phyloP scores from a whole-genome alignment of 2,888 invertebrate species.

The Athalia cordata region DNA sequence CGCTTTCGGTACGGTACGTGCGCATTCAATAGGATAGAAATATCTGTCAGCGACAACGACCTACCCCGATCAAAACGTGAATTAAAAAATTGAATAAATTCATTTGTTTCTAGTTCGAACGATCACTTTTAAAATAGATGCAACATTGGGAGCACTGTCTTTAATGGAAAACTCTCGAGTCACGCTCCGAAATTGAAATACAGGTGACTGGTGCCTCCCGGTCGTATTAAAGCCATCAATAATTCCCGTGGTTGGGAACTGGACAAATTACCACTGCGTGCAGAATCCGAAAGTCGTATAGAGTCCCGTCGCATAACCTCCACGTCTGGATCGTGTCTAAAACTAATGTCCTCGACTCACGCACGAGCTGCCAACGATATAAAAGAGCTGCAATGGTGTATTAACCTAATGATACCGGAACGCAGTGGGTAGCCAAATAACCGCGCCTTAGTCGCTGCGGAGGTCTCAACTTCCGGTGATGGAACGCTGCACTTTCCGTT shows the following conservation, averaged over 20 bases:
- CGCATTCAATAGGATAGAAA: too few species aligned
- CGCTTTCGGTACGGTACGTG: too few species aligned
- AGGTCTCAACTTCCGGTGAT: constrained; percentile 29
- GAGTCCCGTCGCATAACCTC: background rate
- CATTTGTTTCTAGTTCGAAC: background rate
- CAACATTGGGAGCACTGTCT: background rate
- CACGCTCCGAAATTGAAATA: constrained; percentile 32
- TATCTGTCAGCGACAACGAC: too few species aligned
- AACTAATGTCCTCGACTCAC: constrained; percentile 39
- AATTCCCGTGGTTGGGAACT: constrained; percentile 2
- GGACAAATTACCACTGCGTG: constrained; percentile 41
- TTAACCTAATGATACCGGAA: constrained; percentile 34
- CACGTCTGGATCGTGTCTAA: constrained; percentile 35
- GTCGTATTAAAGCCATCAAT: constrained; percentile 28
- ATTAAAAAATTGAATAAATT: too few species aligned
- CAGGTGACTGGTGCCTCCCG: constrained; percentile 9
- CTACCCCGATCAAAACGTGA: too few species aligned
- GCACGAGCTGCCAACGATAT: background rate
- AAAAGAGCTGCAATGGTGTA: background rate
- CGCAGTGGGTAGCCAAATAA: constrained; percentile 35
- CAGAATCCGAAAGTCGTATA: constrained; percentile 37
- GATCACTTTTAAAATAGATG: background rate
- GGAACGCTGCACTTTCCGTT: constrained; percentile 25
- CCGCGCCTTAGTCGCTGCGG: constrained; percentile 25
- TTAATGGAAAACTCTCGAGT: constrained; percentile 13